A percentile compares a stretch with the other conserved stretches of the same genome.
Conservation (phyloP, 2,888 invertebrate species). For the Latrodectus hesperus region DNA sequence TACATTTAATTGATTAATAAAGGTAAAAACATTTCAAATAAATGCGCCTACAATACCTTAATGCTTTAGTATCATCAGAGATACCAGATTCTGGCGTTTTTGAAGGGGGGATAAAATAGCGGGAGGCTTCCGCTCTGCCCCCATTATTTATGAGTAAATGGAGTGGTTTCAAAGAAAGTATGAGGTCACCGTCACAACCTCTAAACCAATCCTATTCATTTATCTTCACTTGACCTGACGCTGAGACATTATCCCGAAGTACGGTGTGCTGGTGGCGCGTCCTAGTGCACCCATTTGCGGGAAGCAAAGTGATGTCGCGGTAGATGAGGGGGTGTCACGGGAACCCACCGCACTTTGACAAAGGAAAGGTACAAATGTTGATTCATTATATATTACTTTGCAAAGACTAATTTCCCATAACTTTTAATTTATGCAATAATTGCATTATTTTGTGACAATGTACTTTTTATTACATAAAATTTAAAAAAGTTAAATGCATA, state of each 20-base stretch:
- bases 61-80: constrained; percentile 52
- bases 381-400: background rate
- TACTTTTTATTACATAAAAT: too few relatives aligned
- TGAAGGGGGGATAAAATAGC: background rate
- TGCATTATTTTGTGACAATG: too few relatives aligned
- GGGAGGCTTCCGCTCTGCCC: constrained; percentile 3
- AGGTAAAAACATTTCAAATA: background rate
- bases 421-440: too few relatives aligned
- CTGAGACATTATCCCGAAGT: constrained; percentile 52
- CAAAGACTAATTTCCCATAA: too few relatives aligned
- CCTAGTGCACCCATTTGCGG: constrained; percentile 59
- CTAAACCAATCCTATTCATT: constrained; percentile 68
- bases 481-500: too few relatives aligned
- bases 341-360: constrained; percentile 55
- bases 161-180: constrained; percentile 66
- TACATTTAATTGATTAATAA: too few relatives aligned
- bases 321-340: constrained; percentile 23
- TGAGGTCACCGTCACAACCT: constrained; percentile 64
- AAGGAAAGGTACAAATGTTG: constrained; percentile 64
- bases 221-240: constrained; percentile 69
- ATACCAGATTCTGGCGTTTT: constrained; percentile 50
- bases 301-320: constrained; percentile 12
- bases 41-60: constrained; percentile 62
- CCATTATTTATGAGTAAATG: constrained; percentile 66
- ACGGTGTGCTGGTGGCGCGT: constrained; percentile 24